These are phyloP conservation scores for Anguilla megastoma DNA, from an alignment of 2,797 vertebrate species.

Conservation along the genomic window DNA sequence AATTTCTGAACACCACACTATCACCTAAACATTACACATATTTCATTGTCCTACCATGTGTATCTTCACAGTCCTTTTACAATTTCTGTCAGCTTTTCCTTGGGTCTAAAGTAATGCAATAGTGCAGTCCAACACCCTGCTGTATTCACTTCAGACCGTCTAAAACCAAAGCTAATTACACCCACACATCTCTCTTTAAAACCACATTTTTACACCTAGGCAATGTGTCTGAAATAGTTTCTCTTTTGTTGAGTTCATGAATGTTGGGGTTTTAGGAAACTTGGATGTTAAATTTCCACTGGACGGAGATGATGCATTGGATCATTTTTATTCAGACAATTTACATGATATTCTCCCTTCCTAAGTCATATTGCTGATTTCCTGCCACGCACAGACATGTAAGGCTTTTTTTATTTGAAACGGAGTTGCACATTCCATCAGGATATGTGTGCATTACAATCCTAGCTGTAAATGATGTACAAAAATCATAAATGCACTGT, in stretches of 20 bases:
- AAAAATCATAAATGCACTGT: too few species aligned
- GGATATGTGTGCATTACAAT: neutral
- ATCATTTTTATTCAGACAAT: neutral
- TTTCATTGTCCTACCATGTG: neutral
- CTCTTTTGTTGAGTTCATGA: neutral
- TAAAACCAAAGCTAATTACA: neutral
- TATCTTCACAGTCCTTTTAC: neutral
- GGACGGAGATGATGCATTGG: neutral
- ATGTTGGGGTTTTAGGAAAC: neutral
- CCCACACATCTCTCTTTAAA: neutral
- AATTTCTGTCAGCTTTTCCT: neutral
- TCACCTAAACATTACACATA: constrained; percentile 2
- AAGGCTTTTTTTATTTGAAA: neutral
- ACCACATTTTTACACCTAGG: neutral
- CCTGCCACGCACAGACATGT: neutral
- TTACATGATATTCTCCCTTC: neutral
- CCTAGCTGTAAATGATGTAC: neutral
- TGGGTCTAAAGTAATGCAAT: neutral
- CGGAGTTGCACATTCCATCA: too few species aligned
- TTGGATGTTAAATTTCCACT: neutral
- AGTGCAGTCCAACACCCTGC: neutral
- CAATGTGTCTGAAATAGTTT: neutral
- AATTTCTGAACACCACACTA: neutral
- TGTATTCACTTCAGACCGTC: neutral
- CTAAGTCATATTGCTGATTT: neutral